phyloP scores from a whole-genome alignment of 2,797 vertebrate species.

The Eutrigla gurnardus region DNA sequence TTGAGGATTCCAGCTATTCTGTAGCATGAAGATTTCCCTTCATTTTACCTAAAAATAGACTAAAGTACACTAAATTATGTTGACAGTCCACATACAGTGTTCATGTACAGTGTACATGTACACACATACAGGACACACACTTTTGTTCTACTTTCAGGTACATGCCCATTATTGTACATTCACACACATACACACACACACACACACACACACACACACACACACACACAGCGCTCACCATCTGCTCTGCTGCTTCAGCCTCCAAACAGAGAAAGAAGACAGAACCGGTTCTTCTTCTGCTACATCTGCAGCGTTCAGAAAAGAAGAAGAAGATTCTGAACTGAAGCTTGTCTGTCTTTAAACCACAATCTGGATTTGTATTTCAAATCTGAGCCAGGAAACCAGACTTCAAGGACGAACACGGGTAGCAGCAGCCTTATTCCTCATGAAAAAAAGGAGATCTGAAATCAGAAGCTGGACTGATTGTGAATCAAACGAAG shows the following conservation, averaged over 20 bases:
- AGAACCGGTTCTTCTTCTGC: slow-evolving; percentile 36
- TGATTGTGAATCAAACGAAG: slow-evolving; percentile 12
- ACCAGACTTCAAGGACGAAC: slow-evolving; percentile 22
- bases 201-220: slow-evolving; percentile 28
- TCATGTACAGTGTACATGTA: neutral
- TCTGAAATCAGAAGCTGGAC: slow-evolving; percentile 12
- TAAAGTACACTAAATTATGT: neutral
- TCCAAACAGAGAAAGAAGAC: slow-evolving; percentile 48
- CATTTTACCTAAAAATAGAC: neutral
- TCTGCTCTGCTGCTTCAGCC: slow-evolving; percentile 61
- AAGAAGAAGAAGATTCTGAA: neutral
- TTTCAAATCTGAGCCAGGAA: neutral
- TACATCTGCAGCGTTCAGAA: slow-evolving; percentile 49
- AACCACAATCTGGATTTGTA: slow-evolving; percentile 6
- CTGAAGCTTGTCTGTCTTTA: neutral
- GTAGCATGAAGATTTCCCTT: neutral
- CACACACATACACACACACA: slow-evolving; percentile 22
- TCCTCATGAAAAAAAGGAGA: neutral
- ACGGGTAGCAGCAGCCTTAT: slow-evolving; percentile 1
- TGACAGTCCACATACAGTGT: neutral
- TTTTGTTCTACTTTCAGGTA: no score
- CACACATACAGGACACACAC: no score
- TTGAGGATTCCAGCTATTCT: neutral
- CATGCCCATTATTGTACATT: no score
- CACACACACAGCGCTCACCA: slow-evolving; percentile 62